Conservation (phyloP, 2,888 invertebrate species). For the Parelbella ahira region DNA sequence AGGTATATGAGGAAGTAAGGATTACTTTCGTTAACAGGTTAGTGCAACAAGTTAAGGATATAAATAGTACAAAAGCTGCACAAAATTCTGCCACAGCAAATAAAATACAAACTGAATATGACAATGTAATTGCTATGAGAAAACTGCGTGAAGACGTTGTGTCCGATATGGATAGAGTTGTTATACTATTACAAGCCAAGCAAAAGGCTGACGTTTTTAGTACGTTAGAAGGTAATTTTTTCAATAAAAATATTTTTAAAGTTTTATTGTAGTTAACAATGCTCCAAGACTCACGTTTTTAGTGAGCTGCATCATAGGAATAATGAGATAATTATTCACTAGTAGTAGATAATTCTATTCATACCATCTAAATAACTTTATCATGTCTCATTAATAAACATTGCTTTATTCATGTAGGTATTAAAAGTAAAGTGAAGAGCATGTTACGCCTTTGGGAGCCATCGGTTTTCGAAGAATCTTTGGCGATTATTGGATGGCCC, state of each 20-base stretch:
- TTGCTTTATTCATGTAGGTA: too few species aligned
- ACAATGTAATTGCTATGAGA: slow-evolving; percentile 89
- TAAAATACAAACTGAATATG: slow-evolving; percentile 90
- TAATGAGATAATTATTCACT: too few species aligned
- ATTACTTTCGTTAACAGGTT: slow-evolving; percentile 71
- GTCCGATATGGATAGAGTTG: slow-evolving; percentile 86
- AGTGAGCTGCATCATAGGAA: too few species aligned
- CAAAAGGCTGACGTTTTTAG: slow-evolving; percentile 35
- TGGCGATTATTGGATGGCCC: slow-evolving; percentile 90
- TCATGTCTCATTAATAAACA: too few species aligned
- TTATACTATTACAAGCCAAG: slow-evolving; percentile 87
- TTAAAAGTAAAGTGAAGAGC: slow-evolving; percentile 84
- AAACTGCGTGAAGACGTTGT: slow-evolving; percentile 88
- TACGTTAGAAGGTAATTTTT: slow-evolving; percentile 39
- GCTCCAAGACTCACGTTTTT: too few species aligned
- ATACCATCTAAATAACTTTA: too few species aligned
- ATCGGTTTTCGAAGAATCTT: slow-evolving; percentile 90
- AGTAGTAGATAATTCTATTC: too few species aligned
- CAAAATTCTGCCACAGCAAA: slow-evolving; percentile 83
- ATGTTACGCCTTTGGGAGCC: slow-evolving; percentile 93
- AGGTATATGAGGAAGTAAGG: too few species aligned
- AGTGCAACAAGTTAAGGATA: slow-evolving; percentile 90
- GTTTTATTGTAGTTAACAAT: too few species aligned
- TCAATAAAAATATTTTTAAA: too few species aligned
- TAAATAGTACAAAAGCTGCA: slow-evolving; percentile 77